Percentiles rank a stretch among this genome's conserved stretches.
These are phyloP conservation scores for Dicroscelio sp. DNA, from an alignment of 2,888 invertebrate genomes.

Conservation along the genomic window DNA sequence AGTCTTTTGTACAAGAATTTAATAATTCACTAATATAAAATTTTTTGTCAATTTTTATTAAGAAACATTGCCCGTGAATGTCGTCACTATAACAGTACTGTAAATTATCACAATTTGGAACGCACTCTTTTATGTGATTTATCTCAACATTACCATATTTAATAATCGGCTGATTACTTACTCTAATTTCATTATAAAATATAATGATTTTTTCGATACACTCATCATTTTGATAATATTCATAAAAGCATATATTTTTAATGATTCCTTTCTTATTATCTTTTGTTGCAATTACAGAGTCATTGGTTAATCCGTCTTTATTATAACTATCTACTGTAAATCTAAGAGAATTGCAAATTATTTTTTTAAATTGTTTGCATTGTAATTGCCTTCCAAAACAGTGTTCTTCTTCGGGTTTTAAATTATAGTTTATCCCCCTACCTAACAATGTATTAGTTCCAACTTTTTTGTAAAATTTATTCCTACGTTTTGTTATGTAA, in stretches of 20 bases:
- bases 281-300: slow-evolving; percentile 39
- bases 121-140: background rate
- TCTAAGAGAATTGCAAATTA: slow-evolving; percentile 40
- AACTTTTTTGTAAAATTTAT: slow-evolving; percentile 32
- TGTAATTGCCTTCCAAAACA: slow-evolving; percentile 11
- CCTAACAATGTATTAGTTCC: slow-evolving; percentile 36
- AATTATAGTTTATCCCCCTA: slow-evolving; percentile 30
- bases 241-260: slow-evolving; percentile 43
- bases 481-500: background rate
- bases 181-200: background rate
- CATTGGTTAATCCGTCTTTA: slow-evolving; percentile 38
- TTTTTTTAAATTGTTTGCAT: slow-evolving; percentile 47
- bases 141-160: background rate
- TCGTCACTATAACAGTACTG: background rate
- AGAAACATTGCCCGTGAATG: background rate
- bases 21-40: background rate
- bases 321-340: slow-evolving; percentile 45
- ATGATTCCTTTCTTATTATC: slow-evolving; percentile 38
- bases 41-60: background rate
- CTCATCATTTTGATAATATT: background rate
- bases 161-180: background rate
- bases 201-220: background rate
- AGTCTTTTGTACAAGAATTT: background rate
- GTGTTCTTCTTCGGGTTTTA: slow-evolving; percentile 28
- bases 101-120: background rate